A percentile compares a stretch with the other conserved stretches of the same genome.
Evolutionary conservation across 2,888 invertebrate genomes (phyloP).

Genomic region (Phasia obesa): DNA sequence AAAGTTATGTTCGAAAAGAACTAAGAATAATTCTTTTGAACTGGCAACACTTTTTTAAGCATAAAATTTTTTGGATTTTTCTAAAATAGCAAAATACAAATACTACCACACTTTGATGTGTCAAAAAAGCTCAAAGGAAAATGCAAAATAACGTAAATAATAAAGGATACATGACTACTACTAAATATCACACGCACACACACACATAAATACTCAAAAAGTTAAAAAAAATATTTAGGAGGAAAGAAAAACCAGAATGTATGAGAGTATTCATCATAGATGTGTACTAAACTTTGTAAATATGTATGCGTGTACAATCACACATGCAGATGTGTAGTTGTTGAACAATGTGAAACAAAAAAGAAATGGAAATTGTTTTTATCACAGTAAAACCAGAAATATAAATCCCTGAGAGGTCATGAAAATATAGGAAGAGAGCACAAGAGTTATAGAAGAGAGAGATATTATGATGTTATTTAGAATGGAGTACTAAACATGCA

Average conservation of each 20-base stretch:
- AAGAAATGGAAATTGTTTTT: constrained; percentile 5
- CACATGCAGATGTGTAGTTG: not conserved
- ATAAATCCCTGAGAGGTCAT: constrained; percentile 8
- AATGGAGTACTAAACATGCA: constrained; percentile 40
- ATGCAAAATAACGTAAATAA: constrained; percentile 38
- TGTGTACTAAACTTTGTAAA: not conserved
- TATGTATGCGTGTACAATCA: not conserved
- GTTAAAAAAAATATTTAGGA: not conserved
- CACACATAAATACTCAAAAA: not conserved
- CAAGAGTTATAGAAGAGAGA: constrained; percentile 11
- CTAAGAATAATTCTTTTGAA: not conserved
- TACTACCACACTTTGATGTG: constrained; percentile 25
- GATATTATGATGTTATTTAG: constrained; percentile 22
- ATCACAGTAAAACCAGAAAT: constrained; percentile 19
- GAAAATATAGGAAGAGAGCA: constrained; percentile 3
- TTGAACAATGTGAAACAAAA: not conserved
- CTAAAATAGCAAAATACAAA: constrained; percentile 20
- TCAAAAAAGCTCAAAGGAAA: constrained; percentile 56
- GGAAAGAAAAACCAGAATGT: not conserved
- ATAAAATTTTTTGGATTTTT: constrained; percentile 29
- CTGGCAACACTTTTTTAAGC: constrained; percentile 44
- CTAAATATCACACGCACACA: constrained; percentile 5
- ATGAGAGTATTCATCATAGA: not conserved
- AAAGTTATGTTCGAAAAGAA: not conserved
- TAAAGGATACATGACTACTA: constrained; percentile 20